Base-by-base conservation (phyloP, 2,113 vertebrate genomes). In the Sylvietta virens region DNA sequence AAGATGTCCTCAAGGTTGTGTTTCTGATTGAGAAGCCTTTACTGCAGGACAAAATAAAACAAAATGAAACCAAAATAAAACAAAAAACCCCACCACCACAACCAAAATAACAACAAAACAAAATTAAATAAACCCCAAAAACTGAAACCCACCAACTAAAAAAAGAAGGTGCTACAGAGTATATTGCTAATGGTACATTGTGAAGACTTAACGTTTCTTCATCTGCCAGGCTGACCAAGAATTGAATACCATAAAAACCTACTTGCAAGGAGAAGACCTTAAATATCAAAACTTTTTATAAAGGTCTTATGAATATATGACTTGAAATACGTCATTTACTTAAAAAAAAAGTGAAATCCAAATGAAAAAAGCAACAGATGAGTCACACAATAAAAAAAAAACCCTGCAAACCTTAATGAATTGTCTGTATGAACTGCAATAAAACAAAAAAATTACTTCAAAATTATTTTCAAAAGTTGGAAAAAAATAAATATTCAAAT, bases 281-380 rank as follows among this genome's bases (percentile, higher is more conserved):
- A 82, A 93, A 74, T 88, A 67, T 92, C 53, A 90, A 87, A 82
- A 66, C 23, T 77, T 88, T 90, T 71, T 56, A 21, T 48, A 53
- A 40, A 48, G 40, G 14, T 78, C 45, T 81, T 89, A 94, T 79
- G 37, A 95, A 90, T 94, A 94, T 50, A 82, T 82, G 31, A 47
- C 40, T 64, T 48, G 62, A 87, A 91, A 76, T 61, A 57, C 35
- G 15, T n/a, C 1, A 79, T 64, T 77, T 84, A 28, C 60, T 90
- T 28, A 5, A 53, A 70, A 33, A 66, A 62, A 62, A 40, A 19
- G 37, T 58, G 21, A 72, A 72, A 31, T 73, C 31, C 9, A 53
- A 71, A 48, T 42, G 3, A 4, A 62, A 77, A 81, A 94, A 80
- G 39, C 3, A 53, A 7, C 9, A 86, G 23, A 71, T 47, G 21